phyloP scores from a whole-genome alignment of 2,888 invertebrate species.

The Heliconius hortense region DNA sequence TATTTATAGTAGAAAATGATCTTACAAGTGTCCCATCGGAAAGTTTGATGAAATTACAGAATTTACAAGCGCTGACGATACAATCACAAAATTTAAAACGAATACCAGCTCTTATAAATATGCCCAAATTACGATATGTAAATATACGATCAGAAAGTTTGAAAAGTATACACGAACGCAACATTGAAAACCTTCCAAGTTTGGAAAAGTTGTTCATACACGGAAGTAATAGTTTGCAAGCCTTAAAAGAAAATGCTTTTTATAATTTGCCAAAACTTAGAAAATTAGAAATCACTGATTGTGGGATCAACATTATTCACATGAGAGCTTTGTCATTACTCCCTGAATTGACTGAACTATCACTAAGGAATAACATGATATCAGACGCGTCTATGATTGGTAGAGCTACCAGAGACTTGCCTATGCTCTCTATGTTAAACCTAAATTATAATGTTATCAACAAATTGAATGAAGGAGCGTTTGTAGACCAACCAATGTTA shows the following conservation, averaged over 20 bases:
- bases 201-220: constrained; percentile 89
- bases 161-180: constrained; percentile 84
- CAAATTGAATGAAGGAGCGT: constrained; percentile 88
- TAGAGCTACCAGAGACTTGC: constrained; percentile 87
- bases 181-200: constrained; percentile 86
- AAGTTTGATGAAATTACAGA: constrained; percentile 87
- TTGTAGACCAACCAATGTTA: constrained; percentile 88
- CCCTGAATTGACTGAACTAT: constrained; percentile 86
- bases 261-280: constrained; percentile 86
- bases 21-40: constrained; percentile 90
- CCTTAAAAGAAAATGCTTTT: constrained; percentile 88
- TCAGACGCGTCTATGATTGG: constrained; percentile 92
- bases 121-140: constrained; percentile 87
- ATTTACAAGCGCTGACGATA: constrained; percentile 91
- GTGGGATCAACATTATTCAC: constrained; percentile 89
- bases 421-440: constrained; percentile 85
- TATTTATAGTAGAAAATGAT: constrained; percentile 92
- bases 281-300: constrained; percentile 88
- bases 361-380: constrained; percentile 87
- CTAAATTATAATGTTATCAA: constrained; percentile 88
- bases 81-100: constrained; percentile 89
- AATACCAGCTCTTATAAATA: constrained; percentile 86
- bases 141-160: constrained; percentile 87
- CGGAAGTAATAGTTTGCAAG: constrained; percentile 85
- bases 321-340: constrained; percentile 88